Evolutionary conservation across 1,140 invertebrate genomes (phyloP).

Genomic region (Antheraea mylitta): DNA sequence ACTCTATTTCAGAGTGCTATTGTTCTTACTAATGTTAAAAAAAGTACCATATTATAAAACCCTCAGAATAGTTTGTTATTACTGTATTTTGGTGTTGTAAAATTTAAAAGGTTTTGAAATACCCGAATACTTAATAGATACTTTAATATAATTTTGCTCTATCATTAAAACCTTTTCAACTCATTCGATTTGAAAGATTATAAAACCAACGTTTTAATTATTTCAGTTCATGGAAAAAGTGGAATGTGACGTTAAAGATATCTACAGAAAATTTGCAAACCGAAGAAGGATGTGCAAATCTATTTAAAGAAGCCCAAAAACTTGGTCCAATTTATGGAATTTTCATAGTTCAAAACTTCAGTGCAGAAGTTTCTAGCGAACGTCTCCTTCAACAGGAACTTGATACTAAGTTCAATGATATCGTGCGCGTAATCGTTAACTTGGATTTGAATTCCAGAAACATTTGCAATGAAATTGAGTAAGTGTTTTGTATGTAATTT

Average conservation of each 20-base stretch:
- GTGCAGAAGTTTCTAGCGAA: background rate
- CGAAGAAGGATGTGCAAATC: slow-evolving; percentile 29
- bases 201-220: no score
- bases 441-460: slow-evolving; percentile 28
- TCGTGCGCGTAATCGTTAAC: slow-evolving; percentile 21
- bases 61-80: no score
- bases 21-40: no score
- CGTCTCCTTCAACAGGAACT: slow-evolving; percentile 15
- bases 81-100: no score
- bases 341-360: slow-evolving; percentile 26
- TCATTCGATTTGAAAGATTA: background rate
- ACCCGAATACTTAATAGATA: no score
- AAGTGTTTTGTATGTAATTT: background rate
- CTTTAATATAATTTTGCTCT: no score
- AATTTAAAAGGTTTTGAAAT: no score
- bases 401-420: slow-evolving; percentile 22
- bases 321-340: slow-evolving; percentile 32
- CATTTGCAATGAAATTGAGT: slow-evolving; percentile 27
- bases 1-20: no score
- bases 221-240: slow-evolving; percentile 25
- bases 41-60: no score
- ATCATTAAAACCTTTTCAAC: background rate
- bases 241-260: slow-evolving; percentile 18
- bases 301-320: slow-evolving; percentile 28
- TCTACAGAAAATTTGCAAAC: slow-evolving; percentile 24